A percentile compares a stretch with the other conserved stretches of the same genome.
phyloP scores from a whole-genome alignment of 2,888 invertebrate genomes.

The Iphiclides podalirius region DNA sequence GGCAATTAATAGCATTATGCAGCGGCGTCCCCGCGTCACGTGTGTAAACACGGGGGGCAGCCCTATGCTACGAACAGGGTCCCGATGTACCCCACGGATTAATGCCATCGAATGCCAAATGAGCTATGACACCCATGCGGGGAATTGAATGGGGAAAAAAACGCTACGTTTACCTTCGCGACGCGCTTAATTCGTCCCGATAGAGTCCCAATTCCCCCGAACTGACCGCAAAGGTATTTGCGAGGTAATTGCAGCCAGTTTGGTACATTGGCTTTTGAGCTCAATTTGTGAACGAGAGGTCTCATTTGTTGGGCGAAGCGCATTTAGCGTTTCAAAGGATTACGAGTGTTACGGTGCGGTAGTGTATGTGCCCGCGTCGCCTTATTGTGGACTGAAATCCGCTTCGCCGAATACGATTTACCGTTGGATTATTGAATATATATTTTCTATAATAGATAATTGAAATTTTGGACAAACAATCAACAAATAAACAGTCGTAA shows the following conservation, averaged over 20 bases:
- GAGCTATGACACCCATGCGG: slow-evolving; percentile 68
- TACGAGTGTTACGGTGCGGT: slow-evolving; percentile 28
- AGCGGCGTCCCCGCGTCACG: slow-evolving; percentile 44
- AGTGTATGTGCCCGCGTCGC: slow-evolving; percentile 4
- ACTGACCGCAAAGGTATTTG: slow-evolving; percentile 27
- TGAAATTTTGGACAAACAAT: too few relatives aligned
- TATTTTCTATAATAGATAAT: too few relatives aligned
- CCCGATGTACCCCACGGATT: slow-evolving; percentile 67
- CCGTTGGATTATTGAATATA: neutral
- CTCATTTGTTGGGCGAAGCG: slow-evolving; percentile 53
- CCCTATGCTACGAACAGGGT: slow-evolving; percentile 35
- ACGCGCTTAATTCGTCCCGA: too few relatives aligned
- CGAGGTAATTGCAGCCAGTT: slow-evolving; percentile 43
- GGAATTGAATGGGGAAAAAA: slow-evolving; percentile 47
- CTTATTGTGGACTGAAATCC: slow-evolving; percentile 10
- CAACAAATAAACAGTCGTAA: too few relatives aligned
- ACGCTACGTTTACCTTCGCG: slow-evolving; percentile 34
- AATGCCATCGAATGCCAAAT: slow-evolving; percentile 77
- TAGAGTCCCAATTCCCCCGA: slow-evolving; percentile 40
- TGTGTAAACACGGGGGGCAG: slow-evolving; percentile 57
- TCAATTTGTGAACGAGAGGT: slow-evolving; percentile 73
- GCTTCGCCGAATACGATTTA: slow-evolving; percentile 7
- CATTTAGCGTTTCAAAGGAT: slow-evolving; percentile 56
- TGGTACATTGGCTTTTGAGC: slow-evolving; percentile 67
- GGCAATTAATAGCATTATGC: slow-evolving; percentile 65